These are phyloP conservation scores for Gymnoscopelus braueri DNA, from an alignment of 2,797 vertebrate genomes.

Conservation along the genomic window DNA sequence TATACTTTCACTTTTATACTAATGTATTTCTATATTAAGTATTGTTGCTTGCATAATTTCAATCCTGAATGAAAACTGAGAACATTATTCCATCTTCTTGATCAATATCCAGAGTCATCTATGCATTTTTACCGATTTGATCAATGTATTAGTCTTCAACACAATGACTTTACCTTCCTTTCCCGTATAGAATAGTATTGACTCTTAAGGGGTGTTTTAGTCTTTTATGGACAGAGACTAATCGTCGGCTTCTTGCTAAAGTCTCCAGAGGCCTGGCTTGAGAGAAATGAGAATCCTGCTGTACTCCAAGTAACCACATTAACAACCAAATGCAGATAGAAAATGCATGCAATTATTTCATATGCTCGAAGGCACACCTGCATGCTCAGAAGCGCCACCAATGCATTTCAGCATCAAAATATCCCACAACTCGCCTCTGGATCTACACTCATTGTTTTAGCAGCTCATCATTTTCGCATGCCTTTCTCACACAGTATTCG, in stretches of 20 bases:
- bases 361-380: not conserved
- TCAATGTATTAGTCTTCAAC: conserved; percentile 41
- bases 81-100: not conserved
- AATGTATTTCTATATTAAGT: too few relatives aligned
- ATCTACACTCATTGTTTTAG: conserved; percentile 43
- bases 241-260: conserved; percentile 32
- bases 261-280: conserved; percentile 34
- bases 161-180: conserved; percentile 38
- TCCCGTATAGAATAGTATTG: conserved; percentile 49
- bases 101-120: conserved; percentile 10
- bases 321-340: not conserved
- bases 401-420: conserved; percentile 4
- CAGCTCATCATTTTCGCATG: conserved; percentile 36
- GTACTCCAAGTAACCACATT: conserved; percentile 17
- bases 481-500: conserved; percentile 34
- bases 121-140: conserved; percentile 16
- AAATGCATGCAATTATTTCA: not conserved
- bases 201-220: conserved; percentile 32
- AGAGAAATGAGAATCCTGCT: not conserved
- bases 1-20: too few relatives aligned
- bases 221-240: conserved; percentile 42
- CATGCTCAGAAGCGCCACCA: not conserved
- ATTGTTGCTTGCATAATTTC: not conserved
- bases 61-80: not conserved
- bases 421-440: conserved; percentile 16